Percentiles rank a stretch among this genome's conserved stretches.
Evolutionary conservation across 2,888 invertebrate genomes (phyloP).

Genomic region (Chromoteleia sp.): DNA sequence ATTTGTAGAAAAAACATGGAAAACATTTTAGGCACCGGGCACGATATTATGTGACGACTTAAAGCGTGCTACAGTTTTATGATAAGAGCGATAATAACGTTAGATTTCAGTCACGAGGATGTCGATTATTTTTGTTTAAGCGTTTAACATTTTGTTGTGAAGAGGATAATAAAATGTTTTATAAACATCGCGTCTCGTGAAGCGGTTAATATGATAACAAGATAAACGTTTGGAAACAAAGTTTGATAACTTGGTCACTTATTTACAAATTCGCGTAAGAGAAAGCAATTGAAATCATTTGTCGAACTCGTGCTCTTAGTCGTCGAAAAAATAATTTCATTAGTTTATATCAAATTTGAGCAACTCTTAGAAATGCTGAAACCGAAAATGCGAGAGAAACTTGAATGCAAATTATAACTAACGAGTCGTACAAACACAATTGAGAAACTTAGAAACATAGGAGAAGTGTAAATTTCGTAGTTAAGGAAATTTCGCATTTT

Average conservation of each 20-base stretch:
- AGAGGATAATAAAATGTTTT: constrained; percentile 44
- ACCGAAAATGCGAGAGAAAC: constrained; percentile 30
- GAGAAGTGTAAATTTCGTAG: constrained; percentile 19
- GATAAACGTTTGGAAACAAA: constrained; percentile 20
- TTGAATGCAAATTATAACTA: constrained; percentile 41
- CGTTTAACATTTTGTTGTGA: constrained; percentile 29
- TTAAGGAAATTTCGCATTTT: constrained; percentile 16
- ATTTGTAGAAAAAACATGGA: constrained; percentile 16
- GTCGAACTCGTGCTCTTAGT: no score
- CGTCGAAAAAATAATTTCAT: no score
- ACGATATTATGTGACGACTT: constrained; percentile 3
- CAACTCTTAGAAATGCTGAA: background rate
- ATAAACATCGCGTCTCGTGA: constrained; percentile 9
- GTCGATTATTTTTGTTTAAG: constrained; percentile 26
- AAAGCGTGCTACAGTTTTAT: background rate
- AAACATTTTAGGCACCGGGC: constrained; percentile 15
- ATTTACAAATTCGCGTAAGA: constrained; percentile 8
- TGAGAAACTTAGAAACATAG: constrained; percentile 50
- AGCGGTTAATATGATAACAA: constrained; percentile 13
- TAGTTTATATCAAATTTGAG: constrained; percentile 1
- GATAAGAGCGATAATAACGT: background rate
- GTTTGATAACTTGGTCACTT: constrained; percentile 31
- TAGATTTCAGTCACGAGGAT: background rate
- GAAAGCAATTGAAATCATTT: background rate
- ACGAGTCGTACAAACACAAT: constrained; percentile 49